Percentiles rank a stretch among this genome's conserved stretches.
Conservation (phyloP, 2,797 vertebrate species). For the Pangasius larnaudii region DNA sequence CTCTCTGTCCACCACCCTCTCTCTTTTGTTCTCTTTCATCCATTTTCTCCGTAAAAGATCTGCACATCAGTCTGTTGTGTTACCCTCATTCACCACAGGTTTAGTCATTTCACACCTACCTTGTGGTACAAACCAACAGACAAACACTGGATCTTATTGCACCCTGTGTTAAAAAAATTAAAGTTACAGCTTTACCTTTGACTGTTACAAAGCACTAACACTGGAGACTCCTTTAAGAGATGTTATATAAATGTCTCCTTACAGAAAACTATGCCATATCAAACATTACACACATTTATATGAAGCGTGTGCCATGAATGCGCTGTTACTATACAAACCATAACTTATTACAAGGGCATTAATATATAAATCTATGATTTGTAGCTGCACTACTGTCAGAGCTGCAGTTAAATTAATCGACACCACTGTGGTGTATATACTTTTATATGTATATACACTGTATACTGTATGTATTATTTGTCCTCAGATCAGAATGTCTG, state of each 20-base stretch:
- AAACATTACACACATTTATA: background rate
- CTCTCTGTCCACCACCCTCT: background rate
- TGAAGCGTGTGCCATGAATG: background rate
- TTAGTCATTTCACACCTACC: constrained; percentile 9
- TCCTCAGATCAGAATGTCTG: background rate
- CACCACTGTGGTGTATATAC: background rate
- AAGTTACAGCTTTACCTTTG: background rate
- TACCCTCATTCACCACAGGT: background rate
- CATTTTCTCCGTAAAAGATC: constrained; percentile 41
- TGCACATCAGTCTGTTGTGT: background rate
- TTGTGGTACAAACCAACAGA: background rate
- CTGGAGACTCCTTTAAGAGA: background rate
- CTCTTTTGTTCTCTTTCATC: constrained; percentile 36
- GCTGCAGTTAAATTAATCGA: background rate
- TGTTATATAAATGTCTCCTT: background rate
- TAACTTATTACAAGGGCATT: background rate
- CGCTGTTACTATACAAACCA: background rate
- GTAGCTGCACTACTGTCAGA: background rate
- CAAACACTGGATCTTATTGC: background rate
- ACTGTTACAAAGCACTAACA: background rate
- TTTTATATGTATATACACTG: background rate
- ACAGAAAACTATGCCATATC: background rate
- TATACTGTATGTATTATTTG: background rate
- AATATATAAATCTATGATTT: background rate
- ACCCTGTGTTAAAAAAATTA: background rate